Conservation (phyloP, 2,113 vertebrate genomes). For the Myiopsitta monachus region DNA sequence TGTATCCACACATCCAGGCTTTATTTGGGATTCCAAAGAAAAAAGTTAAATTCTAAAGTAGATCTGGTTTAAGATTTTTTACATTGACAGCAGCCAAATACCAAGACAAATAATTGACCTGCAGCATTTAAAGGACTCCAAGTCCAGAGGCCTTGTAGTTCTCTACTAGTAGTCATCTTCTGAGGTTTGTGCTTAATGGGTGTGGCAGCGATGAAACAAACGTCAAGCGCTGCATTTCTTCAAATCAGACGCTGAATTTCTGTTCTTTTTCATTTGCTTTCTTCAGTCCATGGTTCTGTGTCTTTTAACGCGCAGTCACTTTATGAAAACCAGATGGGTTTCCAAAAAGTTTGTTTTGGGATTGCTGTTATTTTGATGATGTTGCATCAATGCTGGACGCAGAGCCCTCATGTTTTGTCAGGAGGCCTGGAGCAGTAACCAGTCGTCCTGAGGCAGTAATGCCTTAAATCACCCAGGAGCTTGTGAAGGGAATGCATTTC, state of each 20-base stretch:
- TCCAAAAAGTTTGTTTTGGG: not conserved
- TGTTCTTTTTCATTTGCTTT: not conserved
- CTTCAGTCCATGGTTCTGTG: not conserved
- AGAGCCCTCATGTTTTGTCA: not conserved
- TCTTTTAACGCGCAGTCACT: not conserved
- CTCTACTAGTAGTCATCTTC: not conserved
- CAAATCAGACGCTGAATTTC: not conserved
- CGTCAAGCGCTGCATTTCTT: not conserved
- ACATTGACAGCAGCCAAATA: not conserved
- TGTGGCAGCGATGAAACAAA: not conserved
- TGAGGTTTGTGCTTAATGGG: not conserved
- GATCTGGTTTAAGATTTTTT: not conserved
- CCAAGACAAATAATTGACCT: not conserved
- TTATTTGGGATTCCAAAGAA: not conserved
- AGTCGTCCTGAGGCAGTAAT: not conserved
- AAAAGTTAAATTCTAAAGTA: not conserved
- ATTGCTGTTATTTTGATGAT: not conserved
- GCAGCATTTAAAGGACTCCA: not conserved
- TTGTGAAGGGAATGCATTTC: not conserved
- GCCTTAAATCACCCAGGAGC: no score
- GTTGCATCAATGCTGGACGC: not conserved
- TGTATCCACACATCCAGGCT: rapidly evolving
- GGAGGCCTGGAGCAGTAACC: not conserved
- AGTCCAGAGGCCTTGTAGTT: not conserved
- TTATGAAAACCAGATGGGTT: not conserved